Base-by-base conservation (phyloP, 2,888 invertebrate genomes). In the Sminthurinus aureus region DNA sequence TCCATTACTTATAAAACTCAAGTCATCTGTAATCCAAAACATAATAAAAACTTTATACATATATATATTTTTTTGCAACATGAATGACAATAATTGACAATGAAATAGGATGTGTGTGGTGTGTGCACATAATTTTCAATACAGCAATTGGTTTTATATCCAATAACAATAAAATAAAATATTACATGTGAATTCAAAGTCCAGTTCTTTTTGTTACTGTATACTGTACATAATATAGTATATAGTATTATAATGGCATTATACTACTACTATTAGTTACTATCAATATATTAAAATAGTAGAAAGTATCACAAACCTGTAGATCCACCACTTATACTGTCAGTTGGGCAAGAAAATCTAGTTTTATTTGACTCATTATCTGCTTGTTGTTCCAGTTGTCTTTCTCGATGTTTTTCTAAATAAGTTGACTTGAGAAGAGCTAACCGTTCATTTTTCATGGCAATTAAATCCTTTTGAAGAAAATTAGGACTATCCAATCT, bases 361-460 rank as follows among this genome's bases (percentile, higher is more conserved):
- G 82, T 79, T 22, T 78, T 78, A 74, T 67, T 74, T 50, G 80
- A 80, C 22, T 79, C 79, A 64, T 79, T 83, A 69, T 83, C 83
- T 15, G 67, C 82, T 9, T 87, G 84, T 52, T 85, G 83, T 15
- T 81, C 84, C 13, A 67, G 51, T 11, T 67, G 69, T 22, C 81
- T 76, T 24, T 86, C 85, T 71, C 85, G 83, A 52, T 87, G 85
- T 73, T 87, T 88, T 38, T 88, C 87, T 64, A 88, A 87, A 81
- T 88, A 88, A 9, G 89, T 88, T 20, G 88, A 87, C 80, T 89
- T 89, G 58, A 89, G 87, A 15, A 87, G 86, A 15, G 88, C 88
- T 24, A 89, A 79, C 67, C 89, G 85, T 85, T 89, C 89, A 79
- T 89, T 88, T 81, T 89, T 87, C 50, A 88, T 74, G n/a, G 86